Base-by-base conservation (phyloP, 2,888 invertebrate species). In the Dinocampus coccinellae region DNA sequence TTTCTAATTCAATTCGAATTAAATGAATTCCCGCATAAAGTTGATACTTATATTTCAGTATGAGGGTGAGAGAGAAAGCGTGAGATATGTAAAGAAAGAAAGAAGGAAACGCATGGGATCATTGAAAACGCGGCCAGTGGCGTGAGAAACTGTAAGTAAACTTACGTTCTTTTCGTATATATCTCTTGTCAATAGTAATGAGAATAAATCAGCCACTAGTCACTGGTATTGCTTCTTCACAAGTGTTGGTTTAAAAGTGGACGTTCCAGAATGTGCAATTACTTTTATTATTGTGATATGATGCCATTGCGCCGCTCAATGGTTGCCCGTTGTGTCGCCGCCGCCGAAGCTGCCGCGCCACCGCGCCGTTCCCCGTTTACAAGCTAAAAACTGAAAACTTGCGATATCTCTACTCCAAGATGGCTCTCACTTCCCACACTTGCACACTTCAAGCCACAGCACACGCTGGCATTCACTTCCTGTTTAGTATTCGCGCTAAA, bases 111-210 rank as follows among this genome's bases (percentile, higher is more conserved):
- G 72, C 75, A 75, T 75, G 76, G 75, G 73, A 72, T 73, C 70
- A 71, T 82, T 80, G 77, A 76, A 79, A 81, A 80, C 78, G 80
- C 79, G 77, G 77, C 77, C 81, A 81, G 79, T 80, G 78, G 76
- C 77, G 78, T 78, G 77, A 79, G 76, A 75, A 78, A 78, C 77
- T 20, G 16, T 9, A 68, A 74, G 73, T 55, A 42, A 58, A 68
- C 62, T 66, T 63, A 63, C 57, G 36, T 34, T 63, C 13, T 68
- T 42, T 20, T 26, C 29, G 13, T 34, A 11, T 34, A 63, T 39
- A 20, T 24, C 16, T 16, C 60, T 36, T 9, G 13, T 53, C 52
- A 52, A 60, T 34, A 42, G 39, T 16, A n/a, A 62, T 66, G 62
- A 7, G 52, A 4, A 26, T 7, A 20, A 65, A 60, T 39, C 26